Percentiles rank a stretch among this genome's conserved stretches.
These are phyloP conservation scores for Eurystomus glaucurus DNA, from an alignment of 2,797 vertebrate species.

Conservation along the genomic window DNA sequence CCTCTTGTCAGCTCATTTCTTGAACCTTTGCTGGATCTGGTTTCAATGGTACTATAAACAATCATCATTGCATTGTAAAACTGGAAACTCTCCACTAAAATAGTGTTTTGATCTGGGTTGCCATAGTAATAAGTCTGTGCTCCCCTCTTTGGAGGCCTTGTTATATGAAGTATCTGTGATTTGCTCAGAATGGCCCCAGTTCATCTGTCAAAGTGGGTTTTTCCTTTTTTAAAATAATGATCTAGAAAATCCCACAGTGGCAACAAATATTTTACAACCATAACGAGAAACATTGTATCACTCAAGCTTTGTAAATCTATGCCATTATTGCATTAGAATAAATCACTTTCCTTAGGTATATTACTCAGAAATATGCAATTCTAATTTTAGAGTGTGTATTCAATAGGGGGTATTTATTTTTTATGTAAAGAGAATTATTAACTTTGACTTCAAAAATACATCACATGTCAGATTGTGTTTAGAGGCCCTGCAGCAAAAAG, in stretches of 20 bases:
- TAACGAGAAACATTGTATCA: conserved; percentile 87
- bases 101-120: conserved; percentile 95
- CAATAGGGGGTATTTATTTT: conserved; percentile 85
- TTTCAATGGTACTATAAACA: conserved; percentile 94
- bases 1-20: conserved; percentile 90
- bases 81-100: conserved; percentile 95
- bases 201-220: conserved; percentile 99
- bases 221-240: conserved; percentile 99
- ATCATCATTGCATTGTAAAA: conserved; percentile 97
- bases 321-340: conserved; percentile 90
- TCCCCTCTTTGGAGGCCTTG: conserved; percentile 99
- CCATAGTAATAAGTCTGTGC: conserved; percentile 95
- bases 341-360: conserved; percentile 86
- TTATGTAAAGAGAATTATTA: conserved; percentile 88
- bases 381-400: conserved; percentile 83
- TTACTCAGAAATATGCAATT: conserved; percentile 82
- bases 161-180: conserved; percentile 96
- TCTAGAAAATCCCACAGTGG: conserved; percentile 92
- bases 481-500: conserved; percentile 84
- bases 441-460: conserved; percentile 89
- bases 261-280: conserved; percentile 90
- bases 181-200: conserved; percentile 93
- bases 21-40: conserved; percentile 87
- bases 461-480: conserved; percentile 84
- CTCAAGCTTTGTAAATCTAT: conserved; percentile 88